Conservation (phyloP, 2,113 vertebrate genomes). For the Ptyas mucosa region DNA sequence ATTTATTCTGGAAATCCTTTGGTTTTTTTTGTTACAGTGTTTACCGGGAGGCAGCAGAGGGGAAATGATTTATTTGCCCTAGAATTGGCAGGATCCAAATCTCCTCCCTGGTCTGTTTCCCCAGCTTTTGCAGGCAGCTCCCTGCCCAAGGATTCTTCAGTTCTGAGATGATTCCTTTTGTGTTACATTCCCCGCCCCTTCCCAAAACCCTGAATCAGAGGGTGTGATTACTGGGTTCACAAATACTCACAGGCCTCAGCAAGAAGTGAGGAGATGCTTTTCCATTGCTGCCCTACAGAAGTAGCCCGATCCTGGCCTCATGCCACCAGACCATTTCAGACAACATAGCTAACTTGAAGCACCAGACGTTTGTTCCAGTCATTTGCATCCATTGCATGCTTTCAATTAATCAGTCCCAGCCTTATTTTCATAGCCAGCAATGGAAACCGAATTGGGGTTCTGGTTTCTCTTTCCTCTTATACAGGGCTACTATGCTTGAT, state of each 20-base stretch:
- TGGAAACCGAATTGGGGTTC: not conserved
- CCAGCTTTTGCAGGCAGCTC: not conserved
- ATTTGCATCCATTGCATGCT: not conserved
- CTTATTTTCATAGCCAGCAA: conserved; percentile 21
- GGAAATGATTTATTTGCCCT: fast-evolving
- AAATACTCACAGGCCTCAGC: conserved; percentile 37
- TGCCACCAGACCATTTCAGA: conserved; percentile 16
- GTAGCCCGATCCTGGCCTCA: not conserved
- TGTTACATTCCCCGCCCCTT: not conserved
- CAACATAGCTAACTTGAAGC: conserved; percentile 6
- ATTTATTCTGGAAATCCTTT: not conserved
- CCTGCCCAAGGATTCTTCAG: conserved; percentile 39
- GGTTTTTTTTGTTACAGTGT: not conserved
- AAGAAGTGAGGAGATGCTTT: conserved; percentile 18
- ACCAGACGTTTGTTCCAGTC: conserved; percentile 15
- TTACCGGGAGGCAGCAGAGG: not conserved
- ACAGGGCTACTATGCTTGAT: not conserved
- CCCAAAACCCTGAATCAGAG: conserved; percentile 28
- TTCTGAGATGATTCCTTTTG: conserved; percentile 31
- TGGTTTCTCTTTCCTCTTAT: not conserved
- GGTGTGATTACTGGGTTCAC: conserved; percentile 33
- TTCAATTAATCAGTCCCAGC: not conserved
- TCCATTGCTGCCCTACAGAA: not conserved
- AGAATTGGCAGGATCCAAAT: not conserved
- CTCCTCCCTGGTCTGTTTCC: not conserved